Evolutionary conservation across 2,113 vertebrate species (phyloP).

Genomic region (Centropristis striata): DNA sequence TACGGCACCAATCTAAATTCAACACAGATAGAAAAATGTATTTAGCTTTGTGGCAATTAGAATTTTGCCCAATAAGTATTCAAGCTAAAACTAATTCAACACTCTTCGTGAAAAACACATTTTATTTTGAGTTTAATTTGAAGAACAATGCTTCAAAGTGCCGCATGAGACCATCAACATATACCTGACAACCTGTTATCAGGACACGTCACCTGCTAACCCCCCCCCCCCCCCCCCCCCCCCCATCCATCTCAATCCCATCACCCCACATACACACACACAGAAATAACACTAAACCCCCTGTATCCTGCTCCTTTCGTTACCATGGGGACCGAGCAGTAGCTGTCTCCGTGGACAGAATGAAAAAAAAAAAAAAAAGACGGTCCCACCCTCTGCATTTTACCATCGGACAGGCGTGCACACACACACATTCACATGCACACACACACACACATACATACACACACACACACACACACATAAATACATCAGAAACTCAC

Average conservation of each 20-base stretch:
- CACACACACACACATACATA: constrained; percentile 21
- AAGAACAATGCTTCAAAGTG: neutral
- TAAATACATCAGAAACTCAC: neutral
- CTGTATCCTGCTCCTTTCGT: constrained; percentile 41
- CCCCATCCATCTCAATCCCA: neutral
- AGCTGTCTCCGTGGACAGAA: constrained; percentile 59
- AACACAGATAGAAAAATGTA: too few relatives aligned
- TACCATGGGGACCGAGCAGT: constrained; percentile 70
- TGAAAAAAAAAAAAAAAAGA: constrained; percentile 34
- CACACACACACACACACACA: constrained; percentile 3
- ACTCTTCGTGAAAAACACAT: neutral
- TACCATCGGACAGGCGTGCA: neutral
- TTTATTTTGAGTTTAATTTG: neutral
- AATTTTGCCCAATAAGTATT: neutral
- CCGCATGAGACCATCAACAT: too few relatives aligned
- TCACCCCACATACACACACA: constrained; percentile 19
- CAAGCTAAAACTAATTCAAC: neutral
- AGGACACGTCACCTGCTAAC: constrained; percentile 26
- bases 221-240: constrained; percentile 18
- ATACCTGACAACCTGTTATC: constrained; percentile 37
- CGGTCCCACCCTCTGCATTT: constrained; percentile 47
- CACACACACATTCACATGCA: neutral
- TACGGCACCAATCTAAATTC: neutral
- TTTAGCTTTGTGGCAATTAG: too few relatives aligned
- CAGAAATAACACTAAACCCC: constrained; percentile 26